phyloP scores from a whole-genome alignment of 2,113 vertebrate genomes.

The Verasper variegatus region DNA sequence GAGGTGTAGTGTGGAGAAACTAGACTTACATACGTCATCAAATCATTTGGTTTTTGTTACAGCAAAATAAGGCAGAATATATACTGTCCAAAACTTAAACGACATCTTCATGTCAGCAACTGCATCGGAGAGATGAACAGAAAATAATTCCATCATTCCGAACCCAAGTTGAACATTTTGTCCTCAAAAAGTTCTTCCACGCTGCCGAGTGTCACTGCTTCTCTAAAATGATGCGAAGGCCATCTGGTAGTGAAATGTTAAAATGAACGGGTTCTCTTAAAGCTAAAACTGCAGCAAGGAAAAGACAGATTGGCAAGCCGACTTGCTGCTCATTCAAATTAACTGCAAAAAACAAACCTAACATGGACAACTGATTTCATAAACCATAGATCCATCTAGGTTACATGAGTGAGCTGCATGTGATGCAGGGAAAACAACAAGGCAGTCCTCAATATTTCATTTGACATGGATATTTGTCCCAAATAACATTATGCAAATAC shows the following conservation, averaged over 20 bases:
- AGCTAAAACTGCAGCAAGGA: conserved; percentile 52
- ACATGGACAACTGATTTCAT: conserved; percentile 24
- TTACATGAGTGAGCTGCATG: background rate
- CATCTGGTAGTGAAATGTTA: conserved; percentile 39
- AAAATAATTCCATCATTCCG: conserved; percentile 24
- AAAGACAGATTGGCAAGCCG: conserved; percentile 24
- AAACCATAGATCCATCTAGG: conserved; percentile 3
- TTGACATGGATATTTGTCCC: conserved; percentile 54
- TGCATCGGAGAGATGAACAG: background rate
- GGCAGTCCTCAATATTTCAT: conserved; percentile 49
- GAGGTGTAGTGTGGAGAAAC: conserved; percentile 31
- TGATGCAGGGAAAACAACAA: conserved; percentile 26
- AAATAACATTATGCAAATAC: conserved; percentile 63
- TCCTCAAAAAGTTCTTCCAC: conserved; percentile 21
- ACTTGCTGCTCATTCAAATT: conserved; percentile 32
- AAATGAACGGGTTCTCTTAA: conserved; percentile 35
- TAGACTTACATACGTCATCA: conserved; percentile 50
- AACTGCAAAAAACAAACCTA: background rate
- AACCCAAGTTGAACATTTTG: conserved; percentile 11
- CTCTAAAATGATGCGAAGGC: conserved; percentile 42
- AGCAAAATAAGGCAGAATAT: conserved; percentile 61
- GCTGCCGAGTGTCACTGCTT: conserved; percentile 17
- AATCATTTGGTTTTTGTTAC: conserved; percentile 52
- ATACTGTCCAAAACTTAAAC: conserved; percentile 35
- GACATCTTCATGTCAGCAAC: too few relatives aligned